These are phyloP conservation scores for Agrilus biguttatus DNA, from an alignment of 2,888 invertebrate genomes.

Conservation along the genomic window DNA sequence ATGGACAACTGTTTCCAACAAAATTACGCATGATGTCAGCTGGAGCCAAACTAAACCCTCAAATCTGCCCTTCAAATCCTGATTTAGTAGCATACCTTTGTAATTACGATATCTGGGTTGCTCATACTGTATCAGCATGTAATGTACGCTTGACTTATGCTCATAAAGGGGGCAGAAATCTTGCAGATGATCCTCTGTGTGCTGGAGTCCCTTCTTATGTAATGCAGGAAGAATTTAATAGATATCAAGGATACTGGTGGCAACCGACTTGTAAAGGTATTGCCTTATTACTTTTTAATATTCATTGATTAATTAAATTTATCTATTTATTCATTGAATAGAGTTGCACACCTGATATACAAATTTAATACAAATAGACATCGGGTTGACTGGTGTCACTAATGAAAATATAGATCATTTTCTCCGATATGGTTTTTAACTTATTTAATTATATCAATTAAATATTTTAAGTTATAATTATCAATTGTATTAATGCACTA, in stretches of 20 bases:
- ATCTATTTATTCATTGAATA: too few relatives aligned
- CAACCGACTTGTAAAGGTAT: constrained; percentile 41
- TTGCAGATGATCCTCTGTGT: constrained; percentile 71
- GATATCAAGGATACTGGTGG: constrained; percentile 99
- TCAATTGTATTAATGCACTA: constrained; percentile 21
- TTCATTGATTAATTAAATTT: too few relatives aligned
- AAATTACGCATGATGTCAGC: constrained; percentile 48
- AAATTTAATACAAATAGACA: too few relatives aligned
- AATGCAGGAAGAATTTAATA: constrained; percentile 94
- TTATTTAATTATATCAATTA: background rate
- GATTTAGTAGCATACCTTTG: constrained; percentile 82
- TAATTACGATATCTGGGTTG: constrained; percentile 83
- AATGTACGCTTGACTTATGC: constrained; percentile 59
- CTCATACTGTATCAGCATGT: constrained; percentile 49
- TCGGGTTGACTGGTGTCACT: too few relatives aligned
- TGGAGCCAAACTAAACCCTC: constrained; percentile 63
- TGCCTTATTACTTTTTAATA: background rate
- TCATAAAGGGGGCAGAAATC: constrained; percentile 48
- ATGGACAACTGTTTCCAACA: constrained; percentile 51
- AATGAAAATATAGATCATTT: too few relatives aligned
- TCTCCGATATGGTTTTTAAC: too few relatives aligned
- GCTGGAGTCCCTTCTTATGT: constrained; percentile 97
- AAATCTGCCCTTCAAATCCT: constrained; percentile 67
- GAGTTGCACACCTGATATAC: too few relatives aligned
- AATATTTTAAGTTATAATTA: too few relatives aligned